These are phyloP conservation scores for Drosophila percnosoma DNA, from an alignment of 2,888 invertebrate genomes.

Conservation along the genomic window DNA sequence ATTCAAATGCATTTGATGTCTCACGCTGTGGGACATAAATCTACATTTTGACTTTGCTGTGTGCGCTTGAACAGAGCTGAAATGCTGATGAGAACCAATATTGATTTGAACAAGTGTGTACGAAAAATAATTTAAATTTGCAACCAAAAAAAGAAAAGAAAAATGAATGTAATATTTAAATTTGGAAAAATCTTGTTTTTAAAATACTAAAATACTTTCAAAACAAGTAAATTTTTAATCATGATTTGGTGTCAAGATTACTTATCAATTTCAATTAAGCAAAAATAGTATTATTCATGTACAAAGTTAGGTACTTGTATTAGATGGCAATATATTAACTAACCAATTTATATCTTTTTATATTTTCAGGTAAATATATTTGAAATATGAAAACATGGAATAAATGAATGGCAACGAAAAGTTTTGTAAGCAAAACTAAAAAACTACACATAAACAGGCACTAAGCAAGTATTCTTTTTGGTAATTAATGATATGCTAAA, in stretches of 20 bases:
- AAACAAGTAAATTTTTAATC: background rate
- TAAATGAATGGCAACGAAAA: background rate
- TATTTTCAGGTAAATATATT: constrained; percentile 34
- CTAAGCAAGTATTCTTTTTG: background rate
- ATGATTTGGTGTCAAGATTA: background rate
- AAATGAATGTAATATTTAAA: background rate
- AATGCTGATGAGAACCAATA: background rate
- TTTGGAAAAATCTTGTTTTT: background rate
- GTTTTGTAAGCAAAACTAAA: too few relatives aligned
- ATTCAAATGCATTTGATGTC: constrained; percentile 39
- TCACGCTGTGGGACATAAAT: constrained; percentile 51
- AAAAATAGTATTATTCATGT: background rate
- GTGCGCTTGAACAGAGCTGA: background rate
- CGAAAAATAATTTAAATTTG: background rate
- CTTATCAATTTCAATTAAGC: background rate
- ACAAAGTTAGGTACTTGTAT: background rate
- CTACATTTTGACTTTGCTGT: constrained; percentile 15
- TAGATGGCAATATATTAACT: background rate
- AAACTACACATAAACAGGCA: background rate
- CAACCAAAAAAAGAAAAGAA: background rate
- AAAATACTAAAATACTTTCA: too few relatives aligned
- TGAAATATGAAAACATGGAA: background rate
- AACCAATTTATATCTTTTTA: background rate
- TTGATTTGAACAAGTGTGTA: background rate
- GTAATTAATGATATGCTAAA: background rate